Conservation (phyloP, 2,797 vertebrate species). For the Sorex maritimensis region DNA sequence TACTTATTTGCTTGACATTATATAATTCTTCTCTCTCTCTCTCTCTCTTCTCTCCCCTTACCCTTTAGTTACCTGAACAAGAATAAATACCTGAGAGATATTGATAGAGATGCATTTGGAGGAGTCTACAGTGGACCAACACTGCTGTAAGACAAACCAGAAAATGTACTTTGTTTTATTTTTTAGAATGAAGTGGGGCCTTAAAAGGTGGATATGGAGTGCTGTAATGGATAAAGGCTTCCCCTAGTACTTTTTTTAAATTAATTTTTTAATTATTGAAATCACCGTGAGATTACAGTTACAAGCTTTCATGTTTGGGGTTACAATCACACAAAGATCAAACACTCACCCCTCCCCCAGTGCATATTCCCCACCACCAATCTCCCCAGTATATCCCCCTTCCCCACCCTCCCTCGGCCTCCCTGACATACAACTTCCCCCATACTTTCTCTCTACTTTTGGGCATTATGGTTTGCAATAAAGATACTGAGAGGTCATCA, state of each 20-base stretch:
- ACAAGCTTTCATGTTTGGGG: too few relatives aligned
- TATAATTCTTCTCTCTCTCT: neutral
- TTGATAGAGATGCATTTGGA: slow-evolving; percentile 95
- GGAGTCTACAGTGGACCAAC: slow-evolving; percentile 95
- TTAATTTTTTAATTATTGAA: too few relatives aligned
- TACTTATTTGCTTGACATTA: slow-evolving; percentile 35
- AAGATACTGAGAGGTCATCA: too few relatives aligned
- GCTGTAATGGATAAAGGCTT: neutral
- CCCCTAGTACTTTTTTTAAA: neutral
- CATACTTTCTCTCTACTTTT: too few relatives aligned
- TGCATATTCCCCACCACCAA: too few relatives aligned
- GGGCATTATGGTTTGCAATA: too few relatives aligned
- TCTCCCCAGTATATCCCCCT: too few relatives aligned
- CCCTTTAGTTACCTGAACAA: slow-evolving; percentile 95
- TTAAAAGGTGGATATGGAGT: neutral
- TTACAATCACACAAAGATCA: too few relatives aligned
- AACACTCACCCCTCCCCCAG: too few relatives aligned
- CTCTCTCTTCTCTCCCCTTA: slow-evolving; percentile 12
- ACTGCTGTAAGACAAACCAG: slow-evolving; percentile 91
- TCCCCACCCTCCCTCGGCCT: too few relatives aligned
- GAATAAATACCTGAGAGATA: slow-evolving; percentile 94
- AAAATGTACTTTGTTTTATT: neutral
- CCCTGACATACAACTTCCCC: too few relatives aligned
- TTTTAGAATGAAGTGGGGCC: neutral
- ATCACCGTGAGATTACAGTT: too few relatives aligned